A percentile compares a stretch with the other conserved stretches of the same genome.
Evolutionary conservation across 35 echinoderm and acorn worm genomes (phyloP).

Genomic region (Apostichopus californicus): DNA sequence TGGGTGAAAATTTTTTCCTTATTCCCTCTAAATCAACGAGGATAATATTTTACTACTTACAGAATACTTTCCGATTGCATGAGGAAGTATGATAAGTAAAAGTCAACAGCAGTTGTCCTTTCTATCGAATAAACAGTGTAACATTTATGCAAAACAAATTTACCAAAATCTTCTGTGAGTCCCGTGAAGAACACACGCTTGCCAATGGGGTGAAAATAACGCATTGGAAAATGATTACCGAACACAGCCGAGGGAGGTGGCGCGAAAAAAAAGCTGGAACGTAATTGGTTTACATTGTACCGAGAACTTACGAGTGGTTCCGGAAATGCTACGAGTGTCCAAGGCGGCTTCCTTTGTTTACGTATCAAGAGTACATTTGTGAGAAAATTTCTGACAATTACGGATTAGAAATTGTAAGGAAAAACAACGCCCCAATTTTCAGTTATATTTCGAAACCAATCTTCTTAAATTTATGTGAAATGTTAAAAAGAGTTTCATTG

Average conservation of each 20-base stretch:
- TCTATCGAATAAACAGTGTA: conserved; percentile 8
- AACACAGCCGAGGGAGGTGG: conserved; percentile 12
- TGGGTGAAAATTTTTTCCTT: not conserved
- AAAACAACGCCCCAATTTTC: not conserved
- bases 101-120: conserved; percentile 32
- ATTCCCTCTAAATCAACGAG: not conserved
- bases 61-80: conserved; percentile 44
- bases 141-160: conserved; percentile 1
- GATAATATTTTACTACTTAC: not conserved
- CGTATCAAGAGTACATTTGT: not conserved
- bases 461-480: not conserved
- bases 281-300: conserved; percentile 13
- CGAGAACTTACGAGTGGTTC: not conserved
- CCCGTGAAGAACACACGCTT: conserved; percentile 19
- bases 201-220: conserved; percentile 39
- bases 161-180: not conserved
- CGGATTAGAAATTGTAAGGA: not conserved
- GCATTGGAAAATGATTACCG: conserved; percentile 6
- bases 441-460: not conserved
- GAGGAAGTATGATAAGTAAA: conserved; percentile 38
- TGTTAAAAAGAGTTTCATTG: not conserved
- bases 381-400: not conserved
- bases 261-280: conserved; percentile 1
- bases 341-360: conserved; percentile 51
- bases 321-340: conserved; percentile 2